Evolutionary conservation across 1,140 invertebrate genomes (phyloP), one percentile per base, ranked within the genome.

Genomic region (Nephila pilipes): DNA sequence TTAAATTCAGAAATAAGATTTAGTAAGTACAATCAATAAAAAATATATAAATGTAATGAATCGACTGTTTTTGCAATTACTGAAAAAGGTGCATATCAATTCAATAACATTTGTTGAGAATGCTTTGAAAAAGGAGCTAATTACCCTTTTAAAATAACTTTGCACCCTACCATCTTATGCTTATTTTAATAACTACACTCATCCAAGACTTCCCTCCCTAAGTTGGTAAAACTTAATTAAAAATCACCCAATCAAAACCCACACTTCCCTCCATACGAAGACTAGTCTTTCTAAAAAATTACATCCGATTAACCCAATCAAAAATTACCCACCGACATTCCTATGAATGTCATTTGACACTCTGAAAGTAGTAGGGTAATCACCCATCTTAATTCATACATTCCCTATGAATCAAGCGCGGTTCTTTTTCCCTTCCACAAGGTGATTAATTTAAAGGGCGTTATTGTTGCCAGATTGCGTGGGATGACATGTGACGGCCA

Each of bases 361-460:
- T n/a, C 46, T 55, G 18, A 12, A 29, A 32, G 25, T 20, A 14
- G 54, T 58, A 58, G 83, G 22, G 65, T 85, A 60, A 85, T 85
- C 32, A 60, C n/a, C n/a, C 54, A 57, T 85, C 58, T 85, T 85
- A 85, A 85, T 85, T 85, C 83, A 32, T 57, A 57, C 55, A 60
- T 75, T 36, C 65, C 65, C 29, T 18, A 25, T 36, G 65, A 75
- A 75, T 75, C 25, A 18, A 29, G 25, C 60, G 22, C 14, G 25
- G 25, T 75, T 75, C 29, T 75, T 29, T 25, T 83, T 38, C 80
- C 38, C 22, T 54, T 55, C 38, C 60, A 54, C 22, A 54, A 54
- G 36, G 63, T 65, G 85, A 88, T 88, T 88, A 88, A 88, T 88
- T 88, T 54, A 25, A 36, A 75, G 63, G 60, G 85, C 85, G 60